Percentiles rank a stretch among this genome's conserved stretches.
phyloP scores from a whole-genome alignment of 2,113 vertebrate genomes.

The Neotoma lepida region DNA sequence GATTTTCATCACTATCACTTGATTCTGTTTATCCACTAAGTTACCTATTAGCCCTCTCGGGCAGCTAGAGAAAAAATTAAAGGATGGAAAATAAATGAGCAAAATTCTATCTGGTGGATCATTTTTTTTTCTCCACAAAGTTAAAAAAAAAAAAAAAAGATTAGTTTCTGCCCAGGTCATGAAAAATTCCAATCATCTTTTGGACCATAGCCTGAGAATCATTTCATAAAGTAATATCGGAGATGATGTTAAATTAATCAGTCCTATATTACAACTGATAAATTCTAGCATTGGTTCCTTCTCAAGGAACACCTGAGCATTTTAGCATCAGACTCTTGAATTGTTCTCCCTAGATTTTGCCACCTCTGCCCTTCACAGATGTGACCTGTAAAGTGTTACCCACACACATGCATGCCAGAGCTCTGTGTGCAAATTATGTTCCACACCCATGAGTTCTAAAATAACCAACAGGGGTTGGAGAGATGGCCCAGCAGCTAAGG shows the following conservation, averaged over 20 bases:
- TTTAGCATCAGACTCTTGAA: not conserved
- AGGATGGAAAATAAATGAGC: slow-evolving; percentile 36
- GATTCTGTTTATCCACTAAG: not conserved
- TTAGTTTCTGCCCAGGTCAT: slow-evolving; percentile 19
- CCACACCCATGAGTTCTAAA: not conserved
- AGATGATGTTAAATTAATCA: slow-evolving; percentile 21
- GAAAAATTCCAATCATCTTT: slow-evolving; percentile 23
- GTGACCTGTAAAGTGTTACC: not conserved
- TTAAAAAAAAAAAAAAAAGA: slow-evolving; percentile 21
- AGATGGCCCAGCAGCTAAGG: not conserved
- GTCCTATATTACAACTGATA: not conserved
- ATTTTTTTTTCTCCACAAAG: not conserved
- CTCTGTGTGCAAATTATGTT: not conserved
- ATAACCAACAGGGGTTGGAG: not conserved
- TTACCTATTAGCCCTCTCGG: not conserved
- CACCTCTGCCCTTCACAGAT: not conserved
- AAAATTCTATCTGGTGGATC: slow-evolving; percentile 38
- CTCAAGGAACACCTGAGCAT: not conserved
- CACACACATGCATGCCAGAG: too few relatives aligned
- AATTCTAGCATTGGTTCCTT: not conserved
- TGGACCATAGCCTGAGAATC: not conserved
- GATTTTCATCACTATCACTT: not conserved
- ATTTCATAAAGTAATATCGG: slow-evolving; percentile 28
- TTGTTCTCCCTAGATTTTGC: not conserved
- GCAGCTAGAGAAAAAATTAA: not conserved